Base-by-base conservation (phyloP, 2,888 invertebrate species). In the Hetaerina titia region DNA sequence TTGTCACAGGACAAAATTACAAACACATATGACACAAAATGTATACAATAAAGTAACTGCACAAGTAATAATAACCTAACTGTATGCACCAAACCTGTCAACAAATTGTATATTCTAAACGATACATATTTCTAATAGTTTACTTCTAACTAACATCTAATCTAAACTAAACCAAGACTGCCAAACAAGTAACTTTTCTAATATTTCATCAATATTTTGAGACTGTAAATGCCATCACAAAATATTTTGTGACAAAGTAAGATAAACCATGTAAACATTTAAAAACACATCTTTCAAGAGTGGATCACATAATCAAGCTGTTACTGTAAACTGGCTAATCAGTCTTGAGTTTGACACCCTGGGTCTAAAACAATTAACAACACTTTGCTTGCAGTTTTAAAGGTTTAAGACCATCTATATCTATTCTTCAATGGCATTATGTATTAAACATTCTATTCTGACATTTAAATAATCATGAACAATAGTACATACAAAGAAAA, bases 161-260 rank as follows among this genome's bases (percentile, higher is more conserved):
- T 64, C 92, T 92, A 92, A 74, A 74, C 92, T 92, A 92, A 92
- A 92, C 92, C 92, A 92, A 92, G 92, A 92, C 92, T 92, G 92
- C 69, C 92, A 92, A 92, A 92, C 92, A 92, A 25, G 25, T 92
- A 64, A 63, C 60, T 69, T 92, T 92, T 69, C 60, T 74, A 6
- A n/a, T 69, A 56, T 92, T 45, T 45, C 17, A 64, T 17, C n/a
- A 74, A n/a, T 7, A n/a, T 92, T 69, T 69, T 74, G 56, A 74
- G 11, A 69, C 7, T 31, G 25, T 31, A 11, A 31, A 81, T 81
- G 9, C 31, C 25, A 81, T 81, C 81, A 81, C 81, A 81, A 69
- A 69, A 81, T 81, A 45, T 81, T 81, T 31, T 31, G 81, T 81
- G 81, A 81, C 31, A 11, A 81, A 7, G 25, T 81, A 31, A 11